Conservation (phyloP, 2,888 invertebrate genomes). For the Limnephilus rhombicus region DNA sequence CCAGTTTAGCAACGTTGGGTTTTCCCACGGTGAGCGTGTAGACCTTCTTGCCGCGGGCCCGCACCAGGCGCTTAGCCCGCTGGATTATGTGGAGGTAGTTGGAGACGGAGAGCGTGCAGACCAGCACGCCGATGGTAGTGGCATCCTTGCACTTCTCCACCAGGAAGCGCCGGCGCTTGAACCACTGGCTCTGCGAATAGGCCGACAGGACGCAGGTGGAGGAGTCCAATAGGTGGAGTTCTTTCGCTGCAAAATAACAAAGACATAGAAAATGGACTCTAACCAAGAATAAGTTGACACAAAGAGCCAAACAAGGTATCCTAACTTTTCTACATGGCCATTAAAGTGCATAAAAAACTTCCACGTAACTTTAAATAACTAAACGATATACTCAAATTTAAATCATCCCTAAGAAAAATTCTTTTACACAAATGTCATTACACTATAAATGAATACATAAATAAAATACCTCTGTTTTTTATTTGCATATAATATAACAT, state of each 20-base stretch:
- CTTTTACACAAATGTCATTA: no score
- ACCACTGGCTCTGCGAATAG: conserved; percentile 75
- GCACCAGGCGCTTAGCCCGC: conserved; percentile 85
- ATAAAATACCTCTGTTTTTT: no score
- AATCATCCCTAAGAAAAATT: no score
- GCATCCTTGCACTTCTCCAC: conserved; percentile 96
- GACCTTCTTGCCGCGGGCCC: conserved; percentile 88
- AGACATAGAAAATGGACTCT: not conserved
- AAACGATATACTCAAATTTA: no score
- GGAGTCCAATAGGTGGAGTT: conserved; percentile 80
- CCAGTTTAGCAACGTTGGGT: conserved; percentile 95
- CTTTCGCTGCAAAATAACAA: conserved; percentile 72
- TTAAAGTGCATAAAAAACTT: no score
- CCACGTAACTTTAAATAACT: no score
- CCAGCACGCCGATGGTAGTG: conserved; percentile 89
- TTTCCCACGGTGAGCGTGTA: conserved; percentile 96
- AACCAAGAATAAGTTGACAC: not conserved
- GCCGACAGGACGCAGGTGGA: conserved; percentile 72
- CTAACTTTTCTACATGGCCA: no score
- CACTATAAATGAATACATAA: no score
- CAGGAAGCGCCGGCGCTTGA: conserved; percentile 89
- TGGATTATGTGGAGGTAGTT: conserved; percentile 87
- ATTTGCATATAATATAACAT: no score
- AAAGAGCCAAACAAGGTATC: no score
- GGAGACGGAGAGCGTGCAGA: conserved; percentile 93